A percentile compares a stretch with the other conserved stretches of the same genome.
phyloP scores from a whole-genome alignment of 1,140 invertebrate species.

The Drosophila takahashii region DNA sequence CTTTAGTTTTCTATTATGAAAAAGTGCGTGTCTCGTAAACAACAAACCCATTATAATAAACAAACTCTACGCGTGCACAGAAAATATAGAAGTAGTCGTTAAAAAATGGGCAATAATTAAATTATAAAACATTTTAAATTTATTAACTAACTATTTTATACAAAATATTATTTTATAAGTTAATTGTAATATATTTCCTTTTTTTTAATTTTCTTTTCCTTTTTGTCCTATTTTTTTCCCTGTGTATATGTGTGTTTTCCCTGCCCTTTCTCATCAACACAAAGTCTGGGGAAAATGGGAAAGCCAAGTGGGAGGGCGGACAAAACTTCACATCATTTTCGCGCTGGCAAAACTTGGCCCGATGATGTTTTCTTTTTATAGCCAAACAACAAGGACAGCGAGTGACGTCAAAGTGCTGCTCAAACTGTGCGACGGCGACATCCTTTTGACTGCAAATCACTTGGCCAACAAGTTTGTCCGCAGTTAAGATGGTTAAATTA shows the following conservation, averaged over 20 bases:
- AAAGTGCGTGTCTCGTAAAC: slow-evolving; percentile 57
- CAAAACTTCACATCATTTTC: slow-evolving; percentile 50
- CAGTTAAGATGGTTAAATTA: slow-evolving; percentile 15
- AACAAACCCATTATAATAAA: slow-evolving; percentile 59
- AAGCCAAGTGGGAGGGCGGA: background rate
- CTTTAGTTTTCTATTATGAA: slow-evolving; percentile 50
- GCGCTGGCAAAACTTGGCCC: slow-evolving; percentile 29
- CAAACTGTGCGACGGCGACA: slow-evolving; percentile 14
- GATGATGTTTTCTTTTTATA: slow-evolving; percentile 54
- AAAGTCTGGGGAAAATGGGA: background rate
- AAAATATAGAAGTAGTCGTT: background rate
- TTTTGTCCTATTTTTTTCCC: background rate
- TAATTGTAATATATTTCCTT: too few species aligned
- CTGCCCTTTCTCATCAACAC: background rate
- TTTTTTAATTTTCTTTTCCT: background rate
- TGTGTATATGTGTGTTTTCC: slow-evolving; percentile 2
- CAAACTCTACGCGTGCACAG: slow-evolving; percentile 7
- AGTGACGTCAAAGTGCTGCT: slow-evolving; percentile 59
- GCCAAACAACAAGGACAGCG: slow-evolving; percentile 25
- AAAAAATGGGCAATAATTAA: too few species aligned
- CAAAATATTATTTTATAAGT: too few species aligned
- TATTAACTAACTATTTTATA: too few species aligned
- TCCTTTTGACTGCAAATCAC: slow-evolving; percentile 4
- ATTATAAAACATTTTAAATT: too few species aligned
- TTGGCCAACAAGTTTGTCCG: slow-evolving; percentile 1